These are phyloP conservation scores for Phenacoccus solenopsis DNA, from an alignment of 1,140 invertebrate species.

Conservation along the genomic window DNA sequence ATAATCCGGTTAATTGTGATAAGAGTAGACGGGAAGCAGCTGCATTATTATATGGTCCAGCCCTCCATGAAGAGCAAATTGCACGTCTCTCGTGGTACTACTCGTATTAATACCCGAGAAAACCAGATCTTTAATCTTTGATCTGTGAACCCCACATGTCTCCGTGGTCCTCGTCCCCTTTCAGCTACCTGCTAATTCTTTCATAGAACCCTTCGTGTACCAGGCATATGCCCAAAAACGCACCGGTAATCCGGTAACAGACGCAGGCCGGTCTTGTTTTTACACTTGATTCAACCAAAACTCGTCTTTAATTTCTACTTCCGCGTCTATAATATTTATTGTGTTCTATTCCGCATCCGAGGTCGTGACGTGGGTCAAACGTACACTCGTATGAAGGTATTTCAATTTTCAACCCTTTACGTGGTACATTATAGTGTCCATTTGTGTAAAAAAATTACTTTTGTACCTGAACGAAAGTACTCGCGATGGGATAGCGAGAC, in stretches of 20 bases:
- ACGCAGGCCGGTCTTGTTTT: neutral
- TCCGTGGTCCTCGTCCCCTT: neutral
- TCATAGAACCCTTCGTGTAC: neutral
- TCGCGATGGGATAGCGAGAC: neutral
- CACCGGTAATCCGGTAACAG: neutral
- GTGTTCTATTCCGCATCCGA: neutral
- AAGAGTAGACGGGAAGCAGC: neutral
- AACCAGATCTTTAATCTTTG: conserved; percentile 2
- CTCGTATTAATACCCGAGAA: neutral
- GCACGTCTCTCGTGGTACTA: neutral
- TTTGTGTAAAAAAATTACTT: neutral
- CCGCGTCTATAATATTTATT: neutral
- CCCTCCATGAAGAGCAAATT: conserved; percentile 1
- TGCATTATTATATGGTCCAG: conserved; percentile 1
- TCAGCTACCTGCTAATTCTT: neutral
- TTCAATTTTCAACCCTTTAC: neutral
- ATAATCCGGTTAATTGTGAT: conserved; percentile 2
- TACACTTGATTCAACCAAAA: conserved; percentile 2
- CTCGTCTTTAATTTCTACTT: neutral
- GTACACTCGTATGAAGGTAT: neutral
- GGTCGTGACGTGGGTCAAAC: too few species aligned
- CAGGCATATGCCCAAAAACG: neutral
- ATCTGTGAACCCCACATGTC: neutral
- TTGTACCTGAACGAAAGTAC: neutral
- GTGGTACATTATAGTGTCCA: neutral